A percentile compares a stretch with the other conserved stretches of the same genome.
These are phyloP conservation scores for Stegodyphus dumicola DNA, from an alignment of 1,140 invertebrate genomes.

Conservation along the genomic window DNA sequence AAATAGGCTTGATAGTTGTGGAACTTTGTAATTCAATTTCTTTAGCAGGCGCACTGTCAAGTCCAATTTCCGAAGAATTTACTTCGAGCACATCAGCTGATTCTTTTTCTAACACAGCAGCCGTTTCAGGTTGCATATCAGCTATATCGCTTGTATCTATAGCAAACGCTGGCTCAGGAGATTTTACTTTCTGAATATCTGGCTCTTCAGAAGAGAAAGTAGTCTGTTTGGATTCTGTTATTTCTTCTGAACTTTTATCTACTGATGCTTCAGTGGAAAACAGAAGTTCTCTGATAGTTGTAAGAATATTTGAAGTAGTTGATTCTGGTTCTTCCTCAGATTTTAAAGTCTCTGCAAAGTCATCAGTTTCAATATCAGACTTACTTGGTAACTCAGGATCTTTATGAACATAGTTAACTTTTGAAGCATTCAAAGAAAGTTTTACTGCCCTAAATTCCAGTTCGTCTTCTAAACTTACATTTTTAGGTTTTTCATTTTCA, in stretches of 20 bases:
- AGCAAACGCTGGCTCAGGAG: background rate
- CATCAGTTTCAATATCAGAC: background rate
- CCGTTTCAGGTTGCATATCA: background rate
- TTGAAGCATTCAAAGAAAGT: background rate
- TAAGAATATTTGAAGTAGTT: slow-evolving; percentile 3
- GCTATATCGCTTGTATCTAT: background rate
- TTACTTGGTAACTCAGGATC: background rate
- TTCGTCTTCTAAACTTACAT: slow-evolving; percentile 26
- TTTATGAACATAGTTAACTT: background rate
- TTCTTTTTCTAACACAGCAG: background rate
- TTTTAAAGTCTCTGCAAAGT: background rate
- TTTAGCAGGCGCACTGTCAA: background rate
- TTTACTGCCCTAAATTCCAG: background rate
- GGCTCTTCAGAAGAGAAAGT: background rate
- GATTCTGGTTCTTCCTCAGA: background rate
- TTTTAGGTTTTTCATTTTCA: slow-evolving; percentile 7
- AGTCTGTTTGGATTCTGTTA: background rate
- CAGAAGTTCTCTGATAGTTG: background rate
- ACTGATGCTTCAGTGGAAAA: background rate
- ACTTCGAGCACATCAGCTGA: background rate
- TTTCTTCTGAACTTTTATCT: background rate
- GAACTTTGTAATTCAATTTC: background rate
- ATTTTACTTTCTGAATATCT: background rate
- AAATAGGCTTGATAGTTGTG: background rate
- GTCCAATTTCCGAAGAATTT: background rate